Conservation (phyloP, 1,140 invertebrate species). For the Medauroidea extradentata region DNA sequence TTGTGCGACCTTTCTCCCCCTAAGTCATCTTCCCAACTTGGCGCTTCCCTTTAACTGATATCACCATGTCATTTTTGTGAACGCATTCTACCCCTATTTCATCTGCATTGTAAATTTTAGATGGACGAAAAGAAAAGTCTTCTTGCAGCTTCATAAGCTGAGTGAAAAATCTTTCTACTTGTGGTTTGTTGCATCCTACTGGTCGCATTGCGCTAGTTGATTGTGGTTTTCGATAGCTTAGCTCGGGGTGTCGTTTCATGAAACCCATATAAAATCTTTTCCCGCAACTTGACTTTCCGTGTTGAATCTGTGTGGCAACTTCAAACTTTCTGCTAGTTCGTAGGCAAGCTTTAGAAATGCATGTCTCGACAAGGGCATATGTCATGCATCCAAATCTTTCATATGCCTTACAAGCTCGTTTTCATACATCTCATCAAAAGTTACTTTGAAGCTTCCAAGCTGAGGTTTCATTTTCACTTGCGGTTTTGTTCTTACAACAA, state of each 20-base stretch:
- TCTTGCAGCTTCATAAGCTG: background rate
- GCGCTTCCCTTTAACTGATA: slow-evolving; percentile 34
- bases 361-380: no score
- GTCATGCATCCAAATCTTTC: no score
- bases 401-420: no score
- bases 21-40: slow-evolving; percentile 42
- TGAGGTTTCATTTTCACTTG: no score
- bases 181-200: slow-evolving; percentile 3
- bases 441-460: no score
- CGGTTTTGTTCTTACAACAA: no score
- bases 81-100: no score
- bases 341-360: slow-evolving; percentile 4
- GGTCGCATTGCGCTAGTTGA: no score
- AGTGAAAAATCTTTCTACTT: slow-evolving; percentile 31
- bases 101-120: no score
- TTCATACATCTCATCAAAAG: no score
- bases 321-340: slow-evolving; percentile 7
- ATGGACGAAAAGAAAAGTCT: no score
- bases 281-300: slow-evolving; percentile 7
- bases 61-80: slow-evolving; percentile 26
- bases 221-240: slow-evolving; percentile 39
- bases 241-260: slow-evolving; percentile 38
- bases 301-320: slow-evolving; percentile 8
- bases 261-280: slow-evolving; percentile 39
- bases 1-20: slow-evolving; percentile 41